phyloP scores from a whole-genome alignment of 2,797 vertebrate species.

The Hephaestus fuliginosus region DNA sequence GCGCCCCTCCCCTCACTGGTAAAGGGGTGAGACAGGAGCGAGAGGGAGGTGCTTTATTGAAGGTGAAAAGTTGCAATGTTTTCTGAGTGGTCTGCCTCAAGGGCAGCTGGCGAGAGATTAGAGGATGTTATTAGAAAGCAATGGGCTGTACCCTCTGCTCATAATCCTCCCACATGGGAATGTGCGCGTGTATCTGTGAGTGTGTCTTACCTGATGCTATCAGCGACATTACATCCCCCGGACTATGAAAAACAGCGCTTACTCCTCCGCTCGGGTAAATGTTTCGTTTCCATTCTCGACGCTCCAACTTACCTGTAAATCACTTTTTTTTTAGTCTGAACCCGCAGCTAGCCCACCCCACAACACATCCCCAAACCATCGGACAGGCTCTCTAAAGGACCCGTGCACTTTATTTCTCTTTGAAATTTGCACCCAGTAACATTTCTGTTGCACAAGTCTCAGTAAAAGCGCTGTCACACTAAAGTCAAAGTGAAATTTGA shows the following conservation, averaged over 20 bases:
- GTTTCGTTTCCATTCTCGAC: conserved; percentile 48
- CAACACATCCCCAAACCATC: not conserved
- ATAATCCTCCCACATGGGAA: conserved; percentile 75
- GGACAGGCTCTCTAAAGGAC: not conserved
- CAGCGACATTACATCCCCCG: conserved; percentile 64
- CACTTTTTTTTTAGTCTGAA: not conserved
- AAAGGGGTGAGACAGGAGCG: conserved; percentile 50
- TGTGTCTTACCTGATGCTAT: conserved; percentile 62
- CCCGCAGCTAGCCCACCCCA: not conserved
- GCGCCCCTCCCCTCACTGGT: conserved; percentile 37
- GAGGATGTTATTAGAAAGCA: conserved; percentile 85
- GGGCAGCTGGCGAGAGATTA: conserved; percentile 81
- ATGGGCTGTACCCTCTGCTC: conserved; percentile 80
- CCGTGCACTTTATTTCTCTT: not conserved
- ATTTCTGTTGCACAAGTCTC: not conserved
- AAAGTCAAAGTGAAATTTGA: not conserved
- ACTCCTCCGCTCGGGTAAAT: conserved; percentile 44
- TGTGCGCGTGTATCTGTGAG: conserved; percentile 39
- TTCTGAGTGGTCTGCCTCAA: conserved; percentile 81
- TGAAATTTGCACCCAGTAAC: not conserved
- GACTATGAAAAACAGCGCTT: conserved; percentile 50
- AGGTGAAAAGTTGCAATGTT: conserved; percentile 85
- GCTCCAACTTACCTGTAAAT: conserved; percentile 16
- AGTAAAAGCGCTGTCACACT: not conserved
- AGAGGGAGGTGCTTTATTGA: conserved; percentile 70